A percentile compares a stretch with the other conserved stretches of the same genome.
These are phyloP conservation scores for Galleria mellonella DNA, from an alignment of 1,140 invertebrate species.

Conservation along the genomic window DNA sequence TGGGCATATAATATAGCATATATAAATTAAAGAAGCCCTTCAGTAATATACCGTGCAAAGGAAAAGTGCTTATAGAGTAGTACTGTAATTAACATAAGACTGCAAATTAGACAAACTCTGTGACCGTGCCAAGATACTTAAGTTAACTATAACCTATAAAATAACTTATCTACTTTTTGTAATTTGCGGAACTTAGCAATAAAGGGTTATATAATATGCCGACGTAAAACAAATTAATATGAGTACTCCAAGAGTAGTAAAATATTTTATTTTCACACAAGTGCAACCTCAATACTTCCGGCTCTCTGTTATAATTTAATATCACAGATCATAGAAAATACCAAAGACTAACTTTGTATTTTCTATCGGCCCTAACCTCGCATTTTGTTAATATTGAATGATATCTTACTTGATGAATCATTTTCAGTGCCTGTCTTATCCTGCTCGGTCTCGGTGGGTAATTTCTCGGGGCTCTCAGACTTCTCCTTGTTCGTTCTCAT, in stretches of 20 bases:
- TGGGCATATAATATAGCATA: too few relatives aligned
- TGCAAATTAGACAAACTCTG: too few relatives aligned
- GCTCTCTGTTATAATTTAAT: constrained; percentile 40
- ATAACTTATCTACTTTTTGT: too few relatives aligned
- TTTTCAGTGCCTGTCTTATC: constrained; percentile 15
- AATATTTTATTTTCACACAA: constrained; percentile 61
- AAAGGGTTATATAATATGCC: constrained; percentile 32
- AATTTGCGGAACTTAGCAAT: constrained; percentile 16
- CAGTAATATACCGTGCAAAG: too few relatives aligned
- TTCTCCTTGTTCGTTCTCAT: constrained; percentile 77
- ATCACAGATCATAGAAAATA: constrained; percentile 50
- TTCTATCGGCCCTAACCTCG: constrained; percentile 21
- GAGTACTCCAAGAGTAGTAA: constrained; percentile 59
- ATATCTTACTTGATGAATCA: constrained; percentile 61
- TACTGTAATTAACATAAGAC: too few relatives aligned
- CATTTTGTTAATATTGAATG: constrained; percentile 33
- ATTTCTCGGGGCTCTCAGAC: constrained; percentile 68
- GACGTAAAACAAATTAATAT: constrained; percentile 43
- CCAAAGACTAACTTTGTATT: constrained; percentile 9
- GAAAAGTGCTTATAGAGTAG: too few relatives aligned
- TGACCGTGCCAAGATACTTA: too few relatives aligned
- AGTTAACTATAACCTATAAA: too few relatives aligned
- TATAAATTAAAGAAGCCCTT: too few relatives aligned
- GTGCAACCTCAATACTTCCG: constrained; percentile 21
- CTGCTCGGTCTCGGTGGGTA: constrained; percentile 14